Conservation (phyloP, 2,888 invertebrate genomes). For the Chalcosyrphus nemorum region DNA sequence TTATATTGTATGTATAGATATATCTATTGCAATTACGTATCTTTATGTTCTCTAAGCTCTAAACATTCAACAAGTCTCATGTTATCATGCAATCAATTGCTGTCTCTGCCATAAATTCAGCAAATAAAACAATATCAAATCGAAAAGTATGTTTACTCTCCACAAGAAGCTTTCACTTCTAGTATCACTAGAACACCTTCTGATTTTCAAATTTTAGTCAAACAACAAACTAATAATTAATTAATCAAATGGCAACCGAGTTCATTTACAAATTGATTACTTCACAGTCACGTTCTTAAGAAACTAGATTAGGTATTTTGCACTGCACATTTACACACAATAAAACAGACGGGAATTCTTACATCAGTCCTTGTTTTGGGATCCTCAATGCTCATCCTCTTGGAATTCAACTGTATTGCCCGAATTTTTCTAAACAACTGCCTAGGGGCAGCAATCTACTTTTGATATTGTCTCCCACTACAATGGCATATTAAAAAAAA, state of each 20-base stretch:
- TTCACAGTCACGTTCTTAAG: background rate
- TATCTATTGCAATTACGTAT: too few species aligned
- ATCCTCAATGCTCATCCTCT: background rate
- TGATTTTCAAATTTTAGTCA: background rate
- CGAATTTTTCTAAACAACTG: constrained; percentile 25
- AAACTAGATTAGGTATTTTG: background rate
- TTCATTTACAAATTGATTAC: background rate
- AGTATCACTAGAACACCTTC: background rate
- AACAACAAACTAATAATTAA: background rate
- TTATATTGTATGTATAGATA: too few species aligned
- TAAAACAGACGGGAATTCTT: background rate
- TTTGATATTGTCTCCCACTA: constrained; percentile 18
- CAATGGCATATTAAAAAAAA: constrained; percentile 1
- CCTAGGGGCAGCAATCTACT: background rate
- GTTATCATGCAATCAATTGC: background rate
- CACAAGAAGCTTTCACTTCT: background rate
- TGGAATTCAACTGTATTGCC: constrained; percentile 4
- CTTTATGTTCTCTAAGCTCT: too few species aligned
- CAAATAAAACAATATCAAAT: background rate
- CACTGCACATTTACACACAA: background rate
- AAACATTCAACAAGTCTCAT: too few species aligned
- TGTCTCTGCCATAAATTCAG: background rate
- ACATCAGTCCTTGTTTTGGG: background rate
- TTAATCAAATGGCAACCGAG: background rate
- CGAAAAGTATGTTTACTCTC: background rate